phyloP scores from a whole-genome alignment of 2,797 vertebrate species.

The Echiichthys vipera region DNA sequence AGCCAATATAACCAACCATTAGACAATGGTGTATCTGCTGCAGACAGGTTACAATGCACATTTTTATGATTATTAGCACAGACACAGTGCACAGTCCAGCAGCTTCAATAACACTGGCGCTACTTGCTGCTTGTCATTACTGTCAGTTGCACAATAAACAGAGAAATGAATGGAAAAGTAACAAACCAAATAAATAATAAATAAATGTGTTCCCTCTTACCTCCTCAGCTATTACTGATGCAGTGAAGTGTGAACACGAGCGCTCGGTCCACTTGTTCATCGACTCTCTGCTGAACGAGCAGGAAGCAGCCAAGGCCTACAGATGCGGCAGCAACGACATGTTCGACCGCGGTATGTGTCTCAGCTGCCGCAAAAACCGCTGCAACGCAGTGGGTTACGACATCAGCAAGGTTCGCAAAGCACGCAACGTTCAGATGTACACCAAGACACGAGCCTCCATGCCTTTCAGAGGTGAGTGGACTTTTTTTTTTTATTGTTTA shows the following conservation, averaged over 20 bases:
- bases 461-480: conserved; percentile 93
- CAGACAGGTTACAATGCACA: neutral
- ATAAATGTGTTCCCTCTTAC: neutral
- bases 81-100: neutral
- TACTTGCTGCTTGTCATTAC: conserved; percentile 30
- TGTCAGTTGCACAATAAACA: too few species aligned
- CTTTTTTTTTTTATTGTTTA: neutral
- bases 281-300: conserved; percentile 92
- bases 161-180: neutral
- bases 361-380: conserved; percentile 92
- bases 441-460: conserved; percentile 92
- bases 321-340: conserved; percentile 90
- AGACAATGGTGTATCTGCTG: neutral
- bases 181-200: neutral
- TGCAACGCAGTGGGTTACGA: conserved; percentile 95
- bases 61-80: conserved; percentile 1
- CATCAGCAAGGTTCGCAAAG: conserved; percentile 88
- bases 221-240: conserved; percentile 89
- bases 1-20: neutral
- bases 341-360: conserved; percentile 93
- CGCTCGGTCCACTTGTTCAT: conserved; percentile 96
- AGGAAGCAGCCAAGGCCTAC: conserved; percentile 89
- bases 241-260: conserved; percentile 95
- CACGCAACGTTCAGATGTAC: conserved; percentile 91
- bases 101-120: conserved; percentile 1